Conservation (phyloP, 1,140 invertebrate genomes). For the Plodia interpunctella region DNA sequence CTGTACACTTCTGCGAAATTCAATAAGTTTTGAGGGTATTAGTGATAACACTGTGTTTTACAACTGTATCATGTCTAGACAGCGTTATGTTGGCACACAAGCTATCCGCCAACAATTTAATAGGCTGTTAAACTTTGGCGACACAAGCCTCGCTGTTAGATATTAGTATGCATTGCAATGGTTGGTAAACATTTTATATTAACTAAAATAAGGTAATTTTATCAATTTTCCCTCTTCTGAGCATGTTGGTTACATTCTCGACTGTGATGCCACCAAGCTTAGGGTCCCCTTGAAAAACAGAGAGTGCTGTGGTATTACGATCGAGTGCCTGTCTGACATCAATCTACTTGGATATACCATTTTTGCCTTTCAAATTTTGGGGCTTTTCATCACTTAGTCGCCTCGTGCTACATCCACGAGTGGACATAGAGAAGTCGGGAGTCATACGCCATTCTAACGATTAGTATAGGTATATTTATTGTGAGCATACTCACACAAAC, state of each 20-base stretch:
- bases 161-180: constrained; percentile 7
- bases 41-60: background rate
- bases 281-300: too few relatives aligned
- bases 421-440: too few relatives aligned
- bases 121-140: constrained; percentile 5
- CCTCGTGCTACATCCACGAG: too few relatives aligned
- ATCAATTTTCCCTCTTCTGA: background rate
- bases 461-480: too few relatives aligned
- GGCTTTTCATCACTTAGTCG: too few relatives aligned
- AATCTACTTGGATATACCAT: too few relatives aligned
- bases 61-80: constrained; percentile 4
- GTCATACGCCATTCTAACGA: too few relatives aligned
- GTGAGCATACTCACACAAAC: too few relatives aligned
- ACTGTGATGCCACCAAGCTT: too few relatives aligned
- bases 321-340: too few relatives aligned
- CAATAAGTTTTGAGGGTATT: background rate
- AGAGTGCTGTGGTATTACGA: too few relatives aligned
- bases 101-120: background rate
- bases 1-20: background rate
- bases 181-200: background rate
- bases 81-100: background rate
- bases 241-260: background rate
- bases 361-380: too few relatives aligned
- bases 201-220: background rate
- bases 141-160: background rate